Base-by-base conservation (phyloP, 2,888 invertebrate genomes). In the Axea sp. region DNA sequence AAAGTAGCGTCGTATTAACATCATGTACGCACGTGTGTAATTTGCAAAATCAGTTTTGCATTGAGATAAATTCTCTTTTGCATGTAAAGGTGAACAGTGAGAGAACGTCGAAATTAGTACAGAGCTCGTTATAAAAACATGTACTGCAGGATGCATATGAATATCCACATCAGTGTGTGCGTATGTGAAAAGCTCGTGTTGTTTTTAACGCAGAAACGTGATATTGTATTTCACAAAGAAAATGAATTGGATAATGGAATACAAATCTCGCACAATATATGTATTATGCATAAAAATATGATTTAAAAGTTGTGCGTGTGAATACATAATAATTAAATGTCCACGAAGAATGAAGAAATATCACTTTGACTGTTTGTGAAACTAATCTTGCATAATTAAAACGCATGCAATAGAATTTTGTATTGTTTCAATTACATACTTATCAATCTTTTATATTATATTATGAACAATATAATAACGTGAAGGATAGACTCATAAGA, bases 91-190 rank as follows among this genome's bases (percentile, higher is more conserved):
- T 64, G 68, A 75, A 69, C 59, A 60, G 62, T 55, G 62, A 62
- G 60, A 41, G 59, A 57, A 57, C 62, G 71, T 51, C 49, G 51
- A 75, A 75, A 75, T 75, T 68, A 75, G 71, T 59, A 57, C 67
- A 43, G 60, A 62, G 67, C 67, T 72, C 71, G 71, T 71, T 68
- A 75, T 62, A 75, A 71, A 75, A 72, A 72, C 71, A 67, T 39
- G 67, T 55, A 45, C 35, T 57, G 62, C 55, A 51, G 51, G 22
- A 39, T 57, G 62, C 65, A 71, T 71, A 71, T 60, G 71, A 71
- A 71, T 75, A 69, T 55, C 8, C 12, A 8, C 30, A 15, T 5
- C n/a, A 2, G n/a, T 45, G 47, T 60, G 47, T 47, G 26, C 15
- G 43, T 35, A 19, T 45, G 59, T 57, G 55, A 49, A 28, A 24